Conservation (phyloP, 2,888 invertebrate species). For the Eilema depressum region DNA sequence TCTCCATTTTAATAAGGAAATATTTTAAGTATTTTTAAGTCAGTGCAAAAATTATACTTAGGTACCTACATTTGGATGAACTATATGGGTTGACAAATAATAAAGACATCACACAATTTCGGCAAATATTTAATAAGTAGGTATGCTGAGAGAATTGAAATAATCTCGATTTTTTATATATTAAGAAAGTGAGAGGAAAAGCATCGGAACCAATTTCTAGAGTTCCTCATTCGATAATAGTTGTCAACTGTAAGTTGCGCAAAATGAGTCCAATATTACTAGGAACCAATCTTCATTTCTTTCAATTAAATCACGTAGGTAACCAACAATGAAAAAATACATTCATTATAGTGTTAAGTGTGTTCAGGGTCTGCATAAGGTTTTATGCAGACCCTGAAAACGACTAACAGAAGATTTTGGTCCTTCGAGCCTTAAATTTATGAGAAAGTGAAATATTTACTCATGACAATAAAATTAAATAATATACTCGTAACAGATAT, state of each 20-base stretch:
- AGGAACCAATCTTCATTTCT: neutral
- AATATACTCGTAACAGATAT: neutral
- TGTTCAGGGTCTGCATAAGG: too few relatives aligned
- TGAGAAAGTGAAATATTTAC: neutral
- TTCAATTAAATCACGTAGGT: neutral
- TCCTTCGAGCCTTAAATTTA: neutral
- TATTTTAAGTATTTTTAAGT: neutral
- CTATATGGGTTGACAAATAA: neutral
- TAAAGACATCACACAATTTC: neutral
- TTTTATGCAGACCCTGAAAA: neutral
- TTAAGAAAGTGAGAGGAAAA: neutral
- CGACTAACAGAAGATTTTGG: neutral
- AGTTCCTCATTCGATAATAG: neutral
- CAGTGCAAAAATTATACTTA: neutral
- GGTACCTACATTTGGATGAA: too few relatives aligned
- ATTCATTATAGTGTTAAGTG: neutral
- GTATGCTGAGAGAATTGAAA: neutral
- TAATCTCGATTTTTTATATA: neutral
- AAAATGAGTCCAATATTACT: neutral
- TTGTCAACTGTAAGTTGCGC: neutral
- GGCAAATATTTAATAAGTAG: too few relatives aligned
- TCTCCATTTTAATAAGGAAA: neutral
- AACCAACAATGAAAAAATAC: neutral
- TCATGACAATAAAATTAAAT: neutral
- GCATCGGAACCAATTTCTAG: neutral